phyloP scores from a whole-genome alignment of 2,113 vertebrate genomes.

The Narcine bancroftii region DNA sequence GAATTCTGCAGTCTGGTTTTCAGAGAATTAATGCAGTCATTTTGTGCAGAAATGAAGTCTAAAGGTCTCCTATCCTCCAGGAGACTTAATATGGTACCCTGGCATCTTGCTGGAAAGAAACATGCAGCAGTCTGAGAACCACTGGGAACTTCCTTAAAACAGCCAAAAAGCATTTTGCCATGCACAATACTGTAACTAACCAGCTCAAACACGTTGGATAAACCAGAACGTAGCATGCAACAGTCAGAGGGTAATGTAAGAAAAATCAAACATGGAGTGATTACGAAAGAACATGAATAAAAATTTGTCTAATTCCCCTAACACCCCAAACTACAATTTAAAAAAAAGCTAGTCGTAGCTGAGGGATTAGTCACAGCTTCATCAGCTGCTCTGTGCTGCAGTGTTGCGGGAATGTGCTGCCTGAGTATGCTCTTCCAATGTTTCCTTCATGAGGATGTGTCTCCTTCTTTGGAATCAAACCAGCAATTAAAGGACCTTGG shows the following conservation, averaged over 20 bases:
- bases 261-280: neutral
- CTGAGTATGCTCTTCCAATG: slow-evolving; percentile 45
- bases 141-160: neutral
- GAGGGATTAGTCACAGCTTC: slow-evolving; percentile 19
- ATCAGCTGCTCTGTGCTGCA: neutral
- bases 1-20: neutral
- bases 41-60: neutral
- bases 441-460: slow-evolving; percentile 43
- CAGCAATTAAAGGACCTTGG: slow-evolving; percentile 62
- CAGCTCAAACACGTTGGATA: neutral
- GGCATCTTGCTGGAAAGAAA: neutral
- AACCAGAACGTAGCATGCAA: neutral
- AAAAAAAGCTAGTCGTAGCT: neutral
- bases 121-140: neutral
- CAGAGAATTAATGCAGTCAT: neutral
- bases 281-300: neutral
- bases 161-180: neutral
- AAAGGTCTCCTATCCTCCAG: neutral
- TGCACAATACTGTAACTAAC: neutral
- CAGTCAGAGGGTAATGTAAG: neutral
- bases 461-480: slow-evolving; percentile 53
- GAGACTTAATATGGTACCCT: neutral
- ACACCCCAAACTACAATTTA: neutral
- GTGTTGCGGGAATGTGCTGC: slow-evolving; percentile 38
- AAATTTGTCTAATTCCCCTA: neutral